These are phyloP conservation scores for Diuraphis noxia DNA, from an alignment of 1,140 invertebrate species.

Conservation along the genomic window DNA sequence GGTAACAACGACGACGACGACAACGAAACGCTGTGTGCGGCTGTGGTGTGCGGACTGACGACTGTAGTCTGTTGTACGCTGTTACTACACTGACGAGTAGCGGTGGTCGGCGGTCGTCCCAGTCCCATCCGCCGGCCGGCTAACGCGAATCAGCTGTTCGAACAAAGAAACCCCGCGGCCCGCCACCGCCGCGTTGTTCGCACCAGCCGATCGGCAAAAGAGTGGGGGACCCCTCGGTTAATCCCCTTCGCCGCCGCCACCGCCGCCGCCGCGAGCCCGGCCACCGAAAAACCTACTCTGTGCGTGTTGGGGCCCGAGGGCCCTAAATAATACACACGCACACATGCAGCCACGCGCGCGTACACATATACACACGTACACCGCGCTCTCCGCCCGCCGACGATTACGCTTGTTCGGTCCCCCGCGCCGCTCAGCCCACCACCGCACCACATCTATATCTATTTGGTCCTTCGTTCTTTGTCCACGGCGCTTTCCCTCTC, in stretches of 20 bases:
- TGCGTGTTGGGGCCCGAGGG: constrained; percentile 30
- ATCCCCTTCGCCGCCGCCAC: constrained; percentile 29
- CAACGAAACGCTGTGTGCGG: too few species aligned
- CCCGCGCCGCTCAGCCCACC: neutral
- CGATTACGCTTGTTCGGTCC: neutral
- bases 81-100: neutral
- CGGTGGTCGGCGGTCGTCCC: neutral
- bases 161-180: constrained; percentile 46
- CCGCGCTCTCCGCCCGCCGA: neutral
- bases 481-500: neutral
- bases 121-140: constrained; percentile 43
- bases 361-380: neutral
- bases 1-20: neutral
- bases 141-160: constrained; percentile 38
- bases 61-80: neutral
- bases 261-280: neutral
- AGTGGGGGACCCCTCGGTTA: constrained; percentile 35
- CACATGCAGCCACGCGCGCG: neutral
- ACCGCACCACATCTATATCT: neutral
- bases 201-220: neutral
- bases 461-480: constrained; percentile 4
- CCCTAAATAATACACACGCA: constrained; percentile 52
- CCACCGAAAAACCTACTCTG: neutral
- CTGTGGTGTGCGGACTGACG: constrained; percentile 6
- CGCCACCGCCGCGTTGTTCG: neutral